A percentile compares a stretch with the other conserved stretches of the same genome.
phyloP scores from a whole-genome alignment of 1,140 invertebrate genomes.

The Eciton burchellii region DNA sequence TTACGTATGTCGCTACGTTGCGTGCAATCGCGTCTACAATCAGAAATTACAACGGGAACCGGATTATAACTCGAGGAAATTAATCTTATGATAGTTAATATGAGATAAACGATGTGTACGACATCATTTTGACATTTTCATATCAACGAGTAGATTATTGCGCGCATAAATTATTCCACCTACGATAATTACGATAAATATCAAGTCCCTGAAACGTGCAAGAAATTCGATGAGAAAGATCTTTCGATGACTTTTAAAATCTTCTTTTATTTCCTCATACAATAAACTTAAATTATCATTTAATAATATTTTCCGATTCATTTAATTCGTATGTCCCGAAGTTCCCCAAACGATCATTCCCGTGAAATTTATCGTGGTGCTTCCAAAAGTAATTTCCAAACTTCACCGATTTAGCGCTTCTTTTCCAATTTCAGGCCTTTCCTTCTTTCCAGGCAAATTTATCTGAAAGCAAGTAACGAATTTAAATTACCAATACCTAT shows the following conservation, averaged over 20 bases:
- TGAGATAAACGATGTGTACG: neutral
- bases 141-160: conserved; percentile 20
- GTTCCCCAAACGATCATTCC: neutral
- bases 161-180: conserved; percentile 18
- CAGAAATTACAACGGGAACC: neutral
- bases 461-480: neutral
- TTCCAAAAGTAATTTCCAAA: neutral
- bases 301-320: neutral
- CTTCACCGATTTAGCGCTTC: neutral
- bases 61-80: conserved; percentile 29
- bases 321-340: neutral
- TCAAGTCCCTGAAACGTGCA: neutral
- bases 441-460: conserved; percentile 5
- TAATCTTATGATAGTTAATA: neutral
- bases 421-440: neutral
- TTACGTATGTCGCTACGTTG: neutral
- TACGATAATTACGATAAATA: conserved; percentile 35
- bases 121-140: conserved; percentile 26
- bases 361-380: neutral
- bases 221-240: neutral
- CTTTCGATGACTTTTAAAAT: neutral
- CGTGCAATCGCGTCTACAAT: neutral
- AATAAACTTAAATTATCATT: neutral
- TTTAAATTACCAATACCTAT: conserved; percentile 42
- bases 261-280: neutral